Conservation (phyloP, 1,140 invertebrate species). For the Bombus soroeensis region DNA sequence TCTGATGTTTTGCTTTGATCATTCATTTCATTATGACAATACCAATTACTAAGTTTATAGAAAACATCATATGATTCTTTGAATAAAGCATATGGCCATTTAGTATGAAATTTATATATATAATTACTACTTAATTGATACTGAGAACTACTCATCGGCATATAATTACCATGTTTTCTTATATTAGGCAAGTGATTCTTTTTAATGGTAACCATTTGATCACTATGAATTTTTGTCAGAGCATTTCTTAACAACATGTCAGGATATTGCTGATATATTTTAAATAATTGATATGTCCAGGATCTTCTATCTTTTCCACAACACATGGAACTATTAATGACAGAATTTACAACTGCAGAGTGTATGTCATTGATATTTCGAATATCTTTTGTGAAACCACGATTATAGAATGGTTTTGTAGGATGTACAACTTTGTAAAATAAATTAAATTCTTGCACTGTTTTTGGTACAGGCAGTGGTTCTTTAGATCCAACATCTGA, state of each 20-base stretch:
- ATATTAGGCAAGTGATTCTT: slow-evolving; percentile 78
- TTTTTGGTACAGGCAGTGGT: slow-evolving; percentile 74
- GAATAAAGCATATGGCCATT: slow-evolving; percentile 82
- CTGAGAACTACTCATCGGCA: slow-evolving; percentile 84
- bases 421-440: slow-evolving; percentile 74
- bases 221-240: slow-evolving; percentile 84
- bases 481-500: slow-evolving; percentile 75
- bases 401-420: slow-evolving; percentile 62
- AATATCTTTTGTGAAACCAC: slow-evolving; percentile 74
- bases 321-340: slow-evolving; percentile 86
- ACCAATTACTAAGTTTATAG: slow-evolving; percentile 68
- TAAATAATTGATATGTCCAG: slow-evolving; percentile 87
- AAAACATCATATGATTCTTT: slow-evolving; percentile 76
- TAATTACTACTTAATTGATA: slow-evolving; percentile 83
- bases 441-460: slow-evolving; percentile 81
- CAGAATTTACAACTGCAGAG: slow-evolving; percentile 80
- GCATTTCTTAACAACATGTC: slow-evolving; percentile 85
- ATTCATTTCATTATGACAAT: slow-evolving; percentile 23
- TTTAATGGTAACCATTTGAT: slow-evolving; percentile 84
- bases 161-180: slow-evolving; percentile 78
- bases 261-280: slow-evolving; percentile 88
- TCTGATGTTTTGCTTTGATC: background rate
- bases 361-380: slow-evolving; percentile 74
- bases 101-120: slow-evolving; percentile 82
- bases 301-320: slow-evolving; percentile 85